Evolutionary conservation across 53 echinoderm and acorn worm genomes (phyloP).

Genomic region (Astropecten irregularis): DNA sequence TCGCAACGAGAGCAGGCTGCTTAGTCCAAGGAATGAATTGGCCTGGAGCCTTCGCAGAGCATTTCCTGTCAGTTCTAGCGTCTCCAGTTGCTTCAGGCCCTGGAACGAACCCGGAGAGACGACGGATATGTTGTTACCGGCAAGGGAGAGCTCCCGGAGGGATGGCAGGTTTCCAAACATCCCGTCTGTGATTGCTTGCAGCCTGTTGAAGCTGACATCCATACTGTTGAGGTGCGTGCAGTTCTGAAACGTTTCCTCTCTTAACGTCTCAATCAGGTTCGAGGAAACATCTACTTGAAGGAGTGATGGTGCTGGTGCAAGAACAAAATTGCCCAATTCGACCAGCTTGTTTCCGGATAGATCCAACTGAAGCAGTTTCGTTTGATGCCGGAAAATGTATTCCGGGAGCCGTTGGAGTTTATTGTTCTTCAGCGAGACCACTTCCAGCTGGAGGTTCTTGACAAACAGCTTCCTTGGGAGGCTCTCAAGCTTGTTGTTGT

Average conservation of each 20-base stretch:
- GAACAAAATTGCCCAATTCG: constrained; percentile 1
- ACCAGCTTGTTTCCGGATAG: constrained; percentile 62
- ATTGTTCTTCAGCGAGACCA: constrained; percentile 62
- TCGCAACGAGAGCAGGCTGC: constrained; percentile 43
- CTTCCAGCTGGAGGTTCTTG: constrained; percentile 45
- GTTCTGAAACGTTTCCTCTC: constrained; percentile 18
- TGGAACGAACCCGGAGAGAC: constrained; percentile 49
- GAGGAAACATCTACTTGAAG: constrained; percentile 48
- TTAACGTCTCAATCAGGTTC: constrained; percentile 30
- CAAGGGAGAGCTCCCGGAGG: constrained; percentile 49
- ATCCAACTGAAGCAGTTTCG: constrained; percentile 45
- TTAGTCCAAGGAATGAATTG: constrained; percentile 56
- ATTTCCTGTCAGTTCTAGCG: constrained; percentile 64
- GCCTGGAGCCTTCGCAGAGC: constrained; percentile 38
- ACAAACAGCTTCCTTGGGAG: constrained; percentile 32
- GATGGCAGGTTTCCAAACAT: constrained; percentile 57
- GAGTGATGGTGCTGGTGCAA: constrained; percentile 25
- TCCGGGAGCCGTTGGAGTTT: constrained; percentile 30
- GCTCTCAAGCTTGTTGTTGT: constrained; percentile 47
- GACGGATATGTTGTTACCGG: constrained; percentile 58
- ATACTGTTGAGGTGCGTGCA: constrained; percentile 42
- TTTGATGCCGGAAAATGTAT: constrained; percentile 51
- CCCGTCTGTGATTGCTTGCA: constrained; percentile 23
- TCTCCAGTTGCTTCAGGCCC: constrained; percentile 35
- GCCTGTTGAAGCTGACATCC: constrained; percentile 45